Base-by-base conservation (phyloP, 2,888 invertebrate species). In the Ophioninae sp. region DNA sequence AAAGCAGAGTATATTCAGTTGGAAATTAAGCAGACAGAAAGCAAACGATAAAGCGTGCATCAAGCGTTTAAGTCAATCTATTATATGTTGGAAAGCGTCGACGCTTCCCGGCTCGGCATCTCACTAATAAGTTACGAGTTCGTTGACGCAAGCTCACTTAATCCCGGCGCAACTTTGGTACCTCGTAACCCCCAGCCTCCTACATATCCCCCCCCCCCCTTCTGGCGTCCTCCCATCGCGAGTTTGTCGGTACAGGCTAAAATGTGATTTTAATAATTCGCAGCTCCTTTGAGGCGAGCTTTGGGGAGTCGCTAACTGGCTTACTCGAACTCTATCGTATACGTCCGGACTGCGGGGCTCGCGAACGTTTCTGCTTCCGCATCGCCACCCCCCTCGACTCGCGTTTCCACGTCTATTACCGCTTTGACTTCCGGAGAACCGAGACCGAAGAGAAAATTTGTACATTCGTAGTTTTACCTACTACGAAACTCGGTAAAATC, bases 201-300 rank as follows among this genome's bases (percentile, higher is more conserved):
- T 67, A 37, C 30, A n/a, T 78, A 58, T 61, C 75, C 59, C 30
- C 77, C 67, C 79, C 63, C 81, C 72, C 30, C 64, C 75, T 30
- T 30, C 30, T 56, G 78, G 65, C 73, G 37, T 78, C 74, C 63
- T 51, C 64, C 30, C 20, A 56, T 67, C 68, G 68, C 68, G 79
- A 82, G 82, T 79, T 84, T 87, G 87, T 86, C 85, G 88, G 87
- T 87, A 87, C 85, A 85, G 87, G 88, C 86, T 90, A 88, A 91
- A 92, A 91, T 90, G 89, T 88, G 90, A 92, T 92, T 92, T 92
- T 91, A 91, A 91, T 91, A 91, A 91, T 86, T 90, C 89, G 88
- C 88, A 86, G 88, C 89, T 88, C 90, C 90, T 91, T 91, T 88
- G 90, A 90, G 85, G 85, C 44, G 84, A 89, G 88, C 88, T 88